Evolutionary conservation across 1,140 invertebrate genomes (phyloP).

Genomic region (Anastrepha obliqua): DNA sequence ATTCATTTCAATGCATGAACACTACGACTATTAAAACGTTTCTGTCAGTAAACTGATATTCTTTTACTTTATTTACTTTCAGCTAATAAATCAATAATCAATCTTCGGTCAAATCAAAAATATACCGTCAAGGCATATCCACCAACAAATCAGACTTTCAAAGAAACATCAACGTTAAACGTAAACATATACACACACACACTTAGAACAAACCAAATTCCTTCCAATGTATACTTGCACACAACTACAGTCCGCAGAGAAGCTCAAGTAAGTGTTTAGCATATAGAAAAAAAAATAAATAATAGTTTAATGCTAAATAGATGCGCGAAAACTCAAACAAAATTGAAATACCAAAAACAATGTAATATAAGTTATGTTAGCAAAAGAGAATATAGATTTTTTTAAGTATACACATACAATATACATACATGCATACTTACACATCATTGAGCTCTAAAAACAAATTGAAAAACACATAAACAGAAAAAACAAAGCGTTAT

Average conservation of each 20-base stretch:
- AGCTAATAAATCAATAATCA: background rate
- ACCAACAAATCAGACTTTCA: slow-evolving; percentile 16
- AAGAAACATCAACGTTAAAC: background rate
- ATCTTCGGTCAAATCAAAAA: background rate
- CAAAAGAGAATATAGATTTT: background rate
- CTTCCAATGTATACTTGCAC: slow-evolving; percentile 5
- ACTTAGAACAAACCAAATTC: background rate
- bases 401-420: background rate
- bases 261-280: background rate
- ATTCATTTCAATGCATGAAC: too few species aligned
- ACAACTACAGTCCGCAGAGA: background rate
- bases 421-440: background rate
- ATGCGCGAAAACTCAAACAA: background rate
- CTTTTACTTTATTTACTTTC: background rate
- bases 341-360: background rate
- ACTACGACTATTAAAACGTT: too few species aligned
- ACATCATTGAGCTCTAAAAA: background rate
- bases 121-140: slow-evolving; percentile 20
- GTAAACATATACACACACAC: background rate
- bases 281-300: slow-evolving; percentile 5
- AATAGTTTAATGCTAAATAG: background rate
- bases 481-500: background rate
- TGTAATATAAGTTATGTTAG: background rate
- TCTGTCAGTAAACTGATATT: background rate
- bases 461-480: background rate